These are phyloP conservation scores for Sandelia bainsii DNA, from an alignment of 2,797 vertebrate genomes.

Conservation along the genomic window DNA sequence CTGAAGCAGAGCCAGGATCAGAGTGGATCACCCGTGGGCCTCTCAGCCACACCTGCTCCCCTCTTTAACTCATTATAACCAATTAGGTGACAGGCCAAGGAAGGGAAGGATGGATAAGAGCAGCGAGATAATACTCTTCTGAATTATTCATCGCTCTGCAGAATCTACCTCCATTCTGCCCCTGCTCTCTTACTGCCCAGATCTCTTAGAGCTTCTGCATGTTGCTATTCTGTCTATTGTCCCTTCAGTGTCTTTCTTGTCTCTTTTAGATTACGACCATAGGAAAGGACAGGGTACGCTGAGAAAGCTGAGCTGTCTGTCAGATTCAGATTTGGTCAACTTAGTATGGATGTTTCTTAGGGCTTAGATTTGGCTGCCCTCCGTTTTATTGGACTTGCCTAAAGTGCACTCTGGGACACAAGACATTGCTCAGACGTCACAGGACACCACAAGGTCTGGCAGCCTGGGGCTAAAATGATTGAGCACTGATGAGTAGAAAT, in stretches of 20 bases:
- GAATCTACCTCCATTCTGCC: slow-evolving; percentile 27
- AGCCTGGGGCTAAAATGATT: slow-evolving; percentile 40
- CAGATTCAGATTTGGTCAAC: no score
- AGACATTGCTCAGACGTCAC: slow-evolving; percentile 29
- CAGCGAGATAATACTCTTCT: slow-evolving; percentile 63
- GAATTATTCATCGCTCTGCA: slow-evolving; percentile 73
- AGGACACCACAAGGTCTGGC: slow-evolving; percentile 42
- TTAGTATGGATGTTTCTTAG: no score
- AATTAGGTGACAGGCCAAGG: slow-evolving; percentile 69
- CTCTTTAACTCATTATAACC: slow-evolving; percentile 74
- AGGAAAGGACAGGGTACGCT: neutral
- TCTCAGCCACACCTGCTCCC: slow-evolving; percentile 50
- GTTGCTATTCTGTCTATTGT: slow-evolving; percentile 20
- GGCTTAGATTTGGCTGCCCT: neutral
- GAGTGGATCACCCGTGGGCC: slow-evolving; percentile 59
- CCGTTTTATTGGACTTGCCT: slow-evolving; percentile 15
- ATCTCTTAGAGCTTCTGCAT: slow-evolving; percentile 22
- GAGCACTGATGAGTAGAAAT: slow-evolving; percentile 8
- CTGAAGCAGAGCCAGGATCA: slow-evolving; percentile 48
- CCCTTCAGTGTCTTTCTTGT: slow-evolving; percentile 7
- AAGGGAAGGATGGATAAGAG: slow-evolving; percentile 49
- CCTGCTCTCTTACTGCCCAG: slow-evolving; percentile 18
- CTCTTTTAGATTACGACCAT: neutral
- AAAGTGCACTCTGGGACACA: slow-evolving; percentile 16
- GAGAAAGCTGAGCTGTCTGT: no score